Conservation (phyloP, 2,888 invertebrate species). For the Cremastinae sp. region DNA sequence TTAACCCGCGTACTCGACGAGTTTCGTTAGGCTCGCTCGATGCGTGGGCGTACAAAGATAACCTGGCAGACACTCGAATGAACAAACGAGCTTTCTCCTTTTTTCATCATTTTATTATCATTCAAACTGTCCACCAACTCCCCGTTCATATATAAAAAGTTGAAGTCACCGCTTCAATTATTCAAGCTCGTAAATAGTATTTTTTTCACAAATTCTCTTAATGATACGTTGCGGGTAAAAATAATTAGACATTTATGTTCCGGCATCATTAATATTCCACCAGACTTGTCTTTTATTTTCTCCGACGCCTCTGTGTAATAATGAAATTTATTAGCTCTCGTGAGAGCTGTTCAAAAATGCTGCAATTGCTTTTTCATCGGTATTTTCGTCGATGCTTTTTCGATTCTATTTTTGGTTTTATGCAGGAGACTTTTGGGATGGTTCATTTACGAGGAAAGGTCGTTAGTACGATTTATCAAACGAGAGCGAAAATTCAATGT, state of each 20-base stretch:
- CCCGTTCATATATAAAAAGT: too few relatives aligned
- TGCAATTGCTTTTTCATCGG: not conserved
- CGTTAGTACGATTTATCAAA: not conserved
- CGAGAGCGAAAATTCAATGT: not conserved
- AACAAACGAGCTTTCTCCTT: constrained; percentile 37
- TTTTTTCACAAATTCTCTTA: too few relatives aligned
- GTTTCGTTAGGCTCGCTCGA: constrained; percentile 40
- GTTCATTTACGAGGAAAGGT: too few relatives aligned
- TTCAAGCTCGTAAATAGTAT: constrained; percentile 4
- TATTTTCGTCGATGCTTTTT: too few relatives aligned
- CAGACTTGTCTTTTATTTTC: too few relatives aligned
- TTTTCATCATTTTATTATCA: constrained; percentile 1
- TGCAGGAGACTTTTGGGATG: too few relatives aligned
- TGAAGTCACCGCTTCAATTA: too few relatives aligned
- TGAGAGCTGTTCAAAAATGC: not conserved
- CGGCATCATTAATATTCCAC: too few relatives aligned
- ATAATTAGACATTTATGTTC: too few relatives aligned
- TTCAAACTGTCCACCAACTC: too few relatives aligned
- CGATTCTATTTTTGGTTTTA: not conserved
- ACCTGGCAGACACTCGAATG: constrained; percentile 33
- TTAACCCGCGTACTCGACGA: constrained; percentile 5
- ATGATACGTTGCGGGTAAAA: too few relatives aligned
- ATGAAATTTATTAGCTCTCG: not conserved
- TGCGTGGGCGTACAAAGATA: constrained; percentile 55
- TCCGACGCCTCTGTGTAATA: not conserved